These are phyloP conservation scores for Lepidochitona cinerea DNA, from an alignment of 2,888 invertebrate genomes.

Conservation along the genomic window DNA sequence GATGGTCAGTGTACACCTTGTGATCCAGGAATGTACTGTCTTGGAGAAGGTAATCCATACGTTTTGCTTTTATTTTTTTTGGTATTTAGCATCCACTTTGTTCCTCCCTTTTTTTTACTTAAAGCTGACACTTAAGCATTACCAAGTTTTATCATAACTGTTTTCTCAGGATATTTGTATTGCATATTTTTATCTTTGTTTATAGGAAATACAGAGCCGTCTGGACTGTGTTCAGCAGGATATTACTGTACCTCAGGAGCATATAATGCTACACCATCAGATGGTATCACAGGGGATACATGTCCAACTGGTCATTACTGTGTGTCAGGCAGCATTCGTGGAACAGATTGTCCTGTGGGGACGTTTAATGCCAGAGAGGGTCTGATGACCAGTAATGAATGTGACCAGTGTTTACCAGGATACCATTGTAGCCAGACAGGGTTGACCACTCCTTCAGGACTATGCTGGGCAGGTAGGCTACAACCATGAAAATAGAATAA, in stretches of 20 bases:
- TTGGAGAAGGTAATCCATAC: slow-evolving; percentile 51
- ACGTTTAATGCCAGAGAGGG: slow-evolving; percentile 59
- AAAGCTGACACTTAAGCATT: no score
- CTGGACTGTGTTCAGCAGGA: slow-evolving; percentile 56
- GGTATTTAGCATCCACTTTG: no score
- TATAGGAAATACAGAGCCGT: slow-evolving; percentile 61
- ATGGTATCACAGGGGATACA: slow-evolving; percentile 59
- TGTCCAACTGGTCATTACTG: slow-evolving; percentile 64
- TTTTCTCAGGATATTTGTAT: no score
- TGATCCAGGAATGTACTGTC: slow-evolving; percentile 62
- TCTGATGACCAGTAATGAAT: slow-evolving; percentile 49
- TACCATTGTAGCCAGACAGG: slow-evolving; percentile 61
- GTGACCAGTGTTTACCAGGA: slow-evolving; percentile 60
- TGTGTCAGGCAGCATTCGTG: slow-evolving; percentile 52
- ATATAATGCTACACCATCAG: slow-evolving; percentile 57
- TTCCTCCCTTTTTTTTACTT: no score
- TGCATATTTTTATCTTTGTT: background rate
- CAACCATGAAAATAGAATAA: no score
- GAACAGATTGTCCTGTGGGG: slow-evolving; percentile 57
- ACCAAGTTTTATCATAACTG: no score
- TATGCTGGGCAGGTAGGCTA: slow-evolving; percentile 62
- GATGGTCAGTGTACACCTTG: slow-evolving; percentile 62
- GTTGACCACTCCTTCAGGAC: slow-evolving; percentile 56
- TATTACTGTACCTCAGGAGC: slow-evolving; percentile 62
- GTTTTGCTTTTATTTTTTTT: no score